A percentile compares a stretch with the other conserved stretches of the same genome.
phyloP scores from a whole-genome alignment of 2,888 invertebrate species.

The Scelioninae gen. 2 region DNA sequence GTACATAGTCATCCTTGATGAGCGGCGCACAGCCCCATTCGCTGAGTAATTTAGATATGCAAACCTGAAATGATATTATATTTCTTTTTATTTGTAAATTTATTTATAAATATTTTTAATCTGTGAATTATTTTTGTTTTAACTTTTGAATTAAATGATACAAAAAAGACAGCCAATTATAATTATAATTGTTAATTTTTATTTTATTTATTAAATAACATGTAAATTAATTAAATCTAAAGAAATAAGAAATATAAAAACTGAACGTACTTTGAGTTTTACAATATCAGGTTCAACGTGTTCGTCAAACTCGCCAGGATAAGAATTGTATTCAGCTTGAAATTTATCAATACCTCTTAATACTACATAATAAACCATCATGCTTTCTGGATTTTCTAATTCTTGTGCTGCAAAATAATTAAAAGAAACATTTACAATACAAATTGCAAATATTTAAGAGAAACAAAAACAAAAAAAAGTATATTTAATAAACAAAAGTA shows the following conservation, averaged over 20 bases:
- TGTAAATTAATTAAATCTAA: too few relatives aligned
- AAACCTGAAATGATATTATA: constrained; percentile 72
- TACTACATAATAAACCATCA: constrained; percentile 93
- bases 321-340: constrained; percentile 89
- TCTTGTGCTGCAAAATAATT: constrained; percentile 78
- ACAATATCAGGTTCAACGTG: constrained; percentile 93
- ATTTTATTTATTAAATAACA: too few relatives aligned
- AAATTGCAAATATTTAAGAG: too few relatives aligned
- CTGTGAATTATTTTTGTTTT: too few relatives aligned
- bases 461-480: too few relatives aligned
- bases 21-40: constrained; percentile 90
- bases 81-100: not conserved
- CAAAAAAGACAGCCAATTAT: too few relatives aligned
- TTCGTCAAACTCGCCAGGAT: constrained; percentile 90
- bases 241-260: too few relatives aligned
- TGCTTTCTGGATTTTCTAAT: constrained; percentile 88
- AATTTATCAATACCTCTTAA: constrained; percentile 94
- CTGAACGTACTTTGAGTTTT: constrained; percentile 89
- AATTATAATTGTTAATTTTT: too few relatives aligned
- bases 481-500: too few relatives aligned
- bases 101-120: constrained; percentile 6
- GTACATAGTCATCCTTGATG: constrained; percentile 93
- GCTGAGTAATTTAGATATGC: constrained; percentile 83
- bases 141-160: too few relatives aligned
- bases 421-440: too few relatives aligned